Evolutionary conservation across 2,797 vertebrate genomes (phyloP), one percentile per base, ranked within the genome.

Genomic region (Euthynnus affinis): DNA sequence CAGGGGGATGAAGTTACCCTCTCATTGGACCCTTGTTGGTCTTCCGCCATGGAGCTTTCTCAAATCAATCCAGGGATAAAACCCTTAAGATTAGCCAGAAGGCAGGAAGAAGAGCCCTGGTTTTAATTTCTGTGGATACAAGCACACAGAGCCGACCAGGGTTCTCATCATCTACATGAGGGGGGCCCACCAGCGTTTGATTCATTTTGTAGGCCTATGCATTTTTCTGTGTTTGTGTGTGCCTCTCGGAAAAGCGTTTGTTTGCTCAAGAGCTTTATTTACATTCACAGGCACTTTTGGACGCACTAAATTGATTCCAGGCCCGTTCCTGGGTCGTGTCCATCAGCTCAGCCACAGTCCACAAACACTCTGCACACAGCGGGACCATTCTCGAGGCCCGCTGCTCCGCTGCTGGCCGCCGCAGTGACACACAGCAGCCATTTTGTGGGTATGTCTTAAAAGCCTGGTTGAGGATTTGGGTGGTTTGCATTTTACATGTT

Each of bases 241-340:
- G 88, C 88, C 88, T 92, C 82, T 91, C 60, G 76, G 87, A 89
- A 92, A 91, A 82, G 81, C 80, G 88, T 92, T 95, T 96, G 93
- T 94, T 95, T 94, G 93, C 91, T 90, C 91, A 90, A 91, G 90
- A 91, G 90, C 91, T 94, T 94, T 95, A 94, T 95, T 95, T 95
- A 94, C 92, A 93, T 91, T 93, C 91, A 87, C 92, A 87, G 91
- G 88, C 92, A 90, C 86, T 92, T 93, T 92, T 94, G 89, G 93
- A 95, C 83, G 82, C 92, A 73, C 84, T 91, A 93, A 96, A 95
- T 95, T 94, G 94, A 94, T 94, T 96, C 94, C 95, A 96, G 95
- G 92, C 94, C 89, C 80, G 55, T 93, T 93, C 87, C 92, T 95
- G 94, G 91, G 90, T 92, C 88, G 79, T 92, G 93, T 95, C 95